Evolutionary conservation across 2,888 invertebrate genomes (phyloP).

Genomic region (Synanthedon andrenaeformis): DNA sequence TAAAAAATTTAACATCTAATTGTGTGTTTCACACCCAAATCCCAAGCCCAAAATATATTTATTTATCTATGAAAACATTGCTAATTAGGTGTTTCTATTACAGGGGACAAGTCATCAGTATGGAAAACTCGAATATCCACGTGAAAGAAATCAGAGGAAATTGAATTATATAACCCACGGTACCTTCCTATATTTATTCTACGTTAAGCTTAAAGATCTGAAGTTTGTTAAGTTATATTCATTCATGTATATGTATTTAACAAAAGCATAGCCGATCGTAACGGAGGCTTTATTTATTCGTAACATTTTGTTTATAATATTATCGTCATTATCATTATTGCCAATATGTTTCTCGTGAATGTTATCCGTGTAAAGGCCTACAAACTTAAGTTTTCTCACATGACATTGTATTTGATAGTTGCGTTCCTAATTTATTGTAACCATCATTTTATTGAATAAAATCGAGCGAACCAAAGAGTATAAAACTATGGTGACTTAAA

Average conservation of each 20-base stretch:
- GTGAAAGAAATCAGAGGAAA: conserved; percentile 46
- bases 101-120: conserved; percentile 59
- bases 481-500: no score
- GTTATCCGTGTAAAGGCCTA: background rate
- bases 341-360: no score
- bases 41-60: no score
- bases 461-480: no score
- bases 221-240: no score
- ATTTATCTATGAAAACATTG: background rate
- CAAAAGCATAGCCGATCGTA: background rate
- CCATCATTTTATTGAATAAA: no score
- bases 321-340: no score
- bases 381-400: conserved; percentile 2
- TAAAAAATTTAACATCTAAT: no score
- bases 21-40: no score
- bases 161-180: conserved; percentile 19
- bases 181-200: conserved; percentile 31
- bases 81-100: conserved; percentile 13
- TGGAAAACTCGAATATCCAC: conserved; percentile 69
- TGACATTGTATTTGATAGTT: background rate
- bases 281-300: background rate
- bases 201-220: conserved; percentile 45
- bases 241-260: no score
- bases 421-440: no score
- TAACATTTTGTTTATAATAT: no score